Evolutionary conservation across 2,113 vertebrate genomes (phyloP).

Genomic region (Scortum barcoo): DNA sequence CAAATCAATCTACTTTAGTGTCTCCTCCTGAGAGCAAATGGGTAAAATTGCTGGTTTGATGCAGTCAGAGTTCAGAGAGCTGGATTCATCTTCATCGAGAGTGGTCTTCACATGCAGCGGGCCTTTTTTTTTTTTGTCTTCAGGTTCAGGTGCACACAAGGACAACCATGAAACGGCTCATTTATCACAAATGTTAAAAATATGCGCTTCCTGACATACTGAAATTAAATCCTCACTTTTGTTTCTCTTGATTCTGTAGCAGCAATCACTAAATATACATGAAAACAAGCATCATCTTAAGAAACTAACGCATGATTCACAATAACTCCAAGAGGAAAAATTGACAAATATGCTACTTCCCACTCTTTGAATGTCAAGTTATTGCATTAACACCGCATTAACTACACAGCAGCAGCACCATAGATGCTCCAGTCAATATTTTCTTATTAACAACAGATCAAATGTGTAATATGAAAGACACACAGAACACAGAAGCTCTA

Average conservation of each 20-base stretch:
- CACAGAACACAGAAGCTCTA: neutral
- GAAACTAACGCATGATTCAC: too few relatives aligned
- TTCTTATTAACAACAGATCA: neutral
- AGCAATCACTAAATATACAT: too few relatives aligned
- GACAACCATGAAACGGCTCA: neutral
- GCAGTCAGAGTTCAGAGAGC: neutral
- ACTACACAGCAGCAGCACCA: too few relatives aligned
- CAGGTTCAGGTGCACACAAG: too few relatives aligned
- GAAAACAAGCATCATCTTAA: too few relatives aligned
- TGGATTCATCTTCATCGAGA: neutral
- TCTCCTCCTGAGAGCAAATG: neutral
- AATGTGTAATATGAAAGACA: neutral
- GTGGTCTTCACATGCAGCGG: neutral
- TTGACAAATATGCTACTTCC: too few relatives aligned
- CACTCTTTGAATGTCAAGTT: neutral
- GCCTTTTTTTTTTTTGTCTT: neutral
- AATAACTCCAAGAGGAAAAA: too few relatives aligned
- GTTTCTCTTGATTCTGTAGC: neutral
- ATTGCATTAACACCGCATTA: neutral
- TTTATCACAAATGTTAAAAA: neutral
- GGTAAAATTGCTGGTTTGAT: constrained; percentile 8
- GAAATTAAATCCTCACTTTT: neutral
- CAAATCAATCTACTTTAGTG: constrained; percentile 30
- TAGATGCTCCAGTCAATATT: too few relatives aligned
- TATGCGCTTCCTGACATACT: neutral